A percentile compares a stretch with the other conserved stretches of the same genome.
Evolutionary conservation across 2,888 invertebrate genomes (phyloP).

Genomic region (Netelia inedita): DNA sequence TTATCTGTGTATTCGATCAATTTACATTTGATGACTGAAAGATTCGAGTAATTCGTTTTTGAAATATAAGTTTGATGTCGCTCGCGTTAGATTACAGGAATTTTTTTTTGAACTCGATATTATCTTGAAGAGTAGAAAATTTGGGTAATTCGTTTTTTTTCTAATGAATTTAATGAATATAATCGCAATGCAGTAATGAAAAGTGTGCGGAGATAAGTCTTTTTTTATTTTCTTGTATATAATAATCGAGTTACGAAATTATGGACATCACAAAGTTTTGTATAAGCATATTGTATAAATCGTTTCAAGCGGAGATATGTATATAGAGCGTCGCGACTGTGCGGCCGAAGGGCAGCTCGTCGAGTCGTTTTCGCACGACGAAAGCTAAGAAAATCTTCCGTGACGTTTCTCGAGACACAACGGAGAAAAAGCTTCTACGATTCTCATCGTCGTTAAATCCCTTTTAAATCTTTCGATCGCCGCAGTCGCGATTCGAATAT

Average conservation of each 20-base stretch:
- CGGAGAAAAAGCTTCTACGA: not conserved
- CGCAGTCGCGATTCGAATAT: not conserved
- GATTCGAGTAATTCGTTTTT: too few relatives aligned
- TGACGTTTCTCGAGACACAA: slow-evolving; percentile 8
- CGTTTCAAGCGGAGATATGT: slow-evolving; percentile 34
- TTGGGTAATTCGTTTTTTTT: not conserved
- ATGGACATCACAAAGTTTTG: slow-evolving; percentile 62
- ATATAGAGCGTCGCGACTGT: slow-evolving; percentile 2
- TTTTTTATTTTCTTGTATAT: slow-evolving; percentile 71
- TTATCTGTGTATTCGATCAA: too few relatives aligned
- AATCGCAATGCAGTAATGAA: not conserved
- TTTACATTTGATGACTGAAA: too few relatives aligned
- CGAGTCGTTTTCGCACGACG: not conserved
- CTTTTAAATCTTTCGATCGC: not conserved
- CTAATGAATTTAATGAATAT: not conserved
- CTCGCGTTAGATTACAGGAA: too few relatives aligned
- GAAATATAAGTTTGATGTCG: too few relatives aligned
- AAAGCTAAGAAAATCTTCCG: not conserved
- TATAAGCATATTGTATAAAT: slow-evolving; percentile 50
- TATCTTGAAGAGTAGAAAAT: not conserved
- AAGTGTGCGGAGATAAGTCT: not conserved
- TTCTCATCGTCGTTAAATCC: not conserved
- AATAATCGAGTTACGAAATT: slow-evolving; percentile 72
- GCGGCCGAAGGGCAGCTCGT: not conserved
- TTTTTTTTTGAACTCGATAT: too few relatives aligned